A percentile compares a stretch with the other conserved stretches of the same genome.
These are phyloP conservation scores for Amblyteles armatorius DNA, from an alignment of 2,888 invertebrate species.

Conservation along the genomic window DNA sequence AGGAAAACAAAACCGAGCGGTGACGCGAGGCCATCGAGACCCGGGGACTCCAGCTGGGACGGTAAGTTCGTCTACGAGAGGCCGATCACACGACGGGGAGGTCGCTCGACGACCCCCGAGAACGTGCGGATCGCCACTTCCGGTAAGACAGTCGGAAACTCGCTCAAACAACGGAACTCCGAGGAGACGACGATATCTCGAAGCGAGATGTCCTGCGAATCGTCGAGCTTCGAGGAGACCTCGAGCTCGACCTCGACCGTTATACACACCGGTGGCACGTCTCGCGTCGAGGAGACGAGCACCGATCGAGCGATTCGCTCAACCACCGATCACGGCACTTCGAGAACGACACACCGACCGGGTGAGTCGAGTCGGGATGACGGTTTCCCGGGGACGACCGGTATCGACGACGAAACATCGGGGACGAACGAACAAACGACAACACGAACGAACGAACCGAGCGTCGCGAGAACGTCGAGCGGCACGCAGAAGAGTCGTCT, in stretches of 20 bases:
- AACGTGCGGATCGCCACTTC: constrained; percentile 53
- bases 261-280: constrained; percentile 62
- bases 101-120: constrained; percentile 43
- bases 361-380: constrained; percentile 84
- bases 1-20: constrained; percentile 32
- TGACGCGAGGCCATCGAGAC: constrained; percentile 74
- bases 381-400: constrained; percentile 79
- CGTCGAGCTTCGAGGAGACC: constrained; percentile 70
- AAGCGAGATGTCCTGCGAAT: constrained; percentile 53
- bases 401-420: constrained; percentile 77
- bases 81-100: constrained; percentile 33
- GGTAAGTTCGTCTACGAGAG: constrained; percentile 84
- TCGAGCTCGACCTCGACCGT: constrained; percentile 72
- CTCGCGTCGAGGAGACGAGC: constrained; percentile 41
- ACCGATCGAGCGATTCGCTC: constrained; percentile 22
- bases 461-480: constrained; percentile 73
- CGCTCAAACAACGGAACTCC: constrained; percentile 48
- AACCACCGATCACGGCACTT: constrained; percentile 74
- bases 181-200: constrained; percentile 42
- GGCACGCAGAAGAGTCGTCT: constrained; percentile 65
- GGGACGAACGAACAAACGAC: constrained; percentile 56
- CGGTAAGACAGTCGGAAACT: constrained; percentile 15
- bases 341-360: constrained; percentile 62
- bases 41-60: constrained; percentile 85
- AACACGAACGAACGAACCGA: constrained; percentile 69